Percentiles rank a stretch among this genome's conserved stretches.
Conservation (phyloP, 2,888 invertebrate genomes). For the Chaetoderma sp. region DNA sequence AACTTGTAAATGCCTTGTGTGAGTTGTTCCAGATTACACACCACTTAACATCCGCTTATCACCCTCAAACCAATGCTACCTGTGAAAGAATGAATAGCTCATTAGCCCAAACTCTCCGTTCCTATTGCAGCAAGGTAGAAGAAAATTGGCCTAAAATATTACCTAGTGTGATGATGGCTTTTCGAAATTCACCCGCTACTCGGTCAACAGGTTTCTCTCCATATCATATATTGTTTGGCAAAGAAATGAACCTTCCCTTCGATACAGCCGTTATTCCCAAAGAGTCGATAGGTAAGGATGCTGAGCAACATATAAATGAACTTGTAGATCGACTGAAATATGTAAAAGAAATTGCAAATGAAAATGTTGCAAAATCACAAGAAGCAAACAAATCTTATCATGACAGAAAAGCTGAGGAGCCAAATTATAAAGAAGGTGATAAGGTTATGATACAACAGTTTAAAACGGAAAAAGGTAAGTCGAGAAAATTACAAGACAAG, state of each 20-base stretch:
- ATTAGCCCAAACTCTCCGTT: not conserved
- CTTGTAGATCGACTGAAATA: not conserved
- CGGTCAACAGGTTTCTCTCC: not conserved
- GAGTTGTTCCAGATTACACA: not conserved
- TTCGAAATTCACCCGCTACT: not conserved
- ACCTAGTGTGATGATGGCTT: not conserved
- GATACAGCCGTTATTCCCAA: not conserved
- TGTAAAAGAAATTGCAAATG: not conserved
- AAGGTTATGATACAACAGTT: too few species aligned
- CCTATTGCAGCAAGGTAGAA: not conserved
- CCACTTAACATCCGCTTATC: not conserved
- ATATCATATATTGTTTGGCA: not conserved
- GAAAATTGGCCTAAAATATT: not conserved
- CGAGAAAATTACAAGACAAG: too few species aligned
- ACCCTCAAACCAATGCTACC: slow-evolving; percentile 2
- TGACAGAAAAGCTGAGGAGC: not conserved
- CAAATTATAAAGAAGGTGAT: not conserved
- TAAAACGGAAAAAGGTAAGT: too few species aligned
- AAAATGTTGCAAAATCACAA: not conserved
- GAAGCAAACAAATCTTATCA: not conserved
- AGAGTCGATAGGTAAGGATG: not conserved
- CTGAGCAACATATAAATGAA: not conserved
- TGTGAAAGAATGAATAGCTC: not conserved
- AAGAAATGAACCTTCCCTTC: not conserved
- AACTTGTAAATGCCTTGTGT: not conserved